Percentiles rank a stretch among this genome's conserved stretches.
These are phyloP conservation scores for Musca domestica DNA, from an alignment of 1,140 invertebrate species.

Conservation along the genomic window DNA sequence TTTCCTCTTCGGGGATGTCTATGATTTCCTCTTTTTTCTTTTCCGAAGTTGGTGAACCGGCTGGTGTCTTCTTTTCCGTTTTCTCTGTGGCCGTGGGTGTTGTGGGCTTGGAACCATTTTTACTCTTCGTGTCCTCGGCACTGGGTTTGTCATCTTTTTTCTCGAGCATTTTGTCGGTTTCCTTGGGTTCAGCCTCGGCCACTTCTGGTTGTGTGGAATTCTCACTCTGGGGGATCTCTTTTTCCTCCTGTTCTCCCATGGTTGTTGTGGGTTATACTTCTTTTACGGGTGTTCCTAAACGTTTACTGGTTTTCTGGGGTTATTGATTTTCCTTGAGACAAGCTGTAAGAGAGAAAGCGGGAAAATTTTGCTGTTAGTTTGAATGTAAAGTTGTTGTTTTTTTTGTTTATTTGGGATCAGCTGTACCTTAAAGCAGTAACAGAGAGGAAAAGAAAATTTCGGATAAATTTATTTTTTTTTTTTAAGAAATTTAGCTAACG, in stretches of 20 bases:
- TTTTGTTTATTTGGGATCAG: background rate
- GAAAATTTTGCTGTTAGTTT: background rate
- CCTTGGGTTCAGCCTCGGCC: slow-evolving; percentile 50
- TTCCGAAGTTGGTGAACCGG: slow-evolving; percentile 4
- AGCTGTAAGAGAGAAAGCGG: background rate
- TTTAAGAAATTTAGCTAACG: slow-evolving; percentile 8
- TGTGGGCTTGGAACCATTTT: slow-evolving; percentile 38
- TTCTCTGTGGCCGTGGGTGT: slow-evolving; percentile 30
- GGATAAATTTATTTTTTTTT: slow-evolving; percentile 8
- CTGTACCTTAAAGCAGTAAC: background rate
- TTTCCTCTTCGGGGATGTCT: background rate
- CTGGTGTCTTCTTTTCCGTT: slow-evolving; percentile 32
- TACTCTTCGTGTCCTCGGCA: slow-evolving; percentile 27
- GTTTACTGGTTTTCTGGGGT: too few species aligned
- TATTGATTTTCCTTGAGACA: background rate
- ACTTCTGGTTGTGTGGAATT: slow-evolving; percentile 36
- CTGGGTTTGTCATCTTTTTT: slow-evolving; percentile 40
- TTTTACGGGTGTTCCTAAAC: background rate
- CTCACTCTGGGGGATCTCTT: slow-evolving; percentile 50
- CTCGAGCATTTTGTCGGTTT: slow-evolving; percentile 53
- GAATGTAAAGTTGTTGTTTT: background rate
- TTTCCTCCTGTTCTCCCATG: slow-evolving; percentile 52
- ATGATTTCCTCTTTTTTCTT: slow-evolving; percentile 25
- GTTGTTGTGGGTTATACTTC: slow-evolving; percentile 1
- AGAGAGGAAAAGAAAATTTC: too few species aligned